Percentiles rank a stretch among this genome's conserved stretches.
phyloP scores from a whole-genome alignment of 2,113 vertebrate genomes.

The Heliornis fulica region DNA sequence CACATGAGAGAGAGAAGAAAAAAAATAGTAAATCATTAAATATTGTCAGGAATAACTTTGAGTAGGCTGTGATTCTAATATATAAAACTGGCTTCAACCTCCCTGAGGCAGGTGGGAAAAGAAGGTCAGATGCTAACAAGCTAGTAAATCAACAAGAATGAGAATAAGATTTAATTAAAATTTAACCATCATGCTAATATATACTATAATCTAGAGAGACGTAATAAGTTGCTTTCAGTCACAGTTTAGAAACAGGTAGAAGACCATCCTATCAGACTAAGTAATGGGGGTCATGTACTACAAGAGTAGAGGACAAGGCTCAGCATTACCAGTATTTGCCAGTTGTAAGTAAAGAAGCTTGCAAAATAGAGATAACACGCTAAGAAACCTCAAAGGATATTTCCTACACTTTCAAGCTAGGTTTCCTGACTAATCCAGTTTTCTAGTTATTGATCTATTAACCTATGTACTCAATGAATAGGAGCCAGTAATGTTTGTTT shows the following conservation, averaged over 20 bases:
- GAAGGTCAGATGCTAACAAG: background rate
- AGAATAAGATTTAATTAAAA: background rate
- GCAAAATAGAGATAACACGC: background rate
- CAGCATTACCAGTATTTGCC: background rate
- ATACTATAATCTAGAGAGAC: background rate
- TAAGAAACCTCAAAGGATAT: background rate
- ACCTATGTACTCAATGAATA: background rate
- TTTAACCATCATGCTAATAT: background rate
- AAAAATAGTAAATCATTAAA: background rate
- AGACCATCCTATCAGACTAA: background rate
- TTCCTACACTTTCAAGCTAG: background rate
- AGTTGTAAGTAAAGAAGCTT: background rate
- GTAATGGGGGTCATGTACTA: background rate
- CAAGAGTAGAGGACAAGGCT: background rate
- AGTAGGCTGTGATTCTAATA: background rate
- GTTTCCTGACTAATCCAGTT: background rate
- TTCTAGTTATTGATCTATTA: background rate
- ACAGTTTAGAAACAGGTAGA: background rate
- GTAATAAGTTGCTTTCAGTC: background rate
- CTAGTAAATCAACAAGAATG: background rate
- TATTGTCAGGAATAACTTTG: background rate
- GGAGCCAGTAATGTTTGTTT: background rate
- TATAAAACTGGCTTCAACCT: background rate
- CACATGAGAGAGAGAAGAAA: rapidly evolving
- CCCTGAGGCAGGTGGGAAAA: background rate